Evolutionary conservation across 2,888 invertebrate species (phyloP), one percentile per base, ranked within the genome.

Genomic region (Pantelozetes paolii): DNA sequence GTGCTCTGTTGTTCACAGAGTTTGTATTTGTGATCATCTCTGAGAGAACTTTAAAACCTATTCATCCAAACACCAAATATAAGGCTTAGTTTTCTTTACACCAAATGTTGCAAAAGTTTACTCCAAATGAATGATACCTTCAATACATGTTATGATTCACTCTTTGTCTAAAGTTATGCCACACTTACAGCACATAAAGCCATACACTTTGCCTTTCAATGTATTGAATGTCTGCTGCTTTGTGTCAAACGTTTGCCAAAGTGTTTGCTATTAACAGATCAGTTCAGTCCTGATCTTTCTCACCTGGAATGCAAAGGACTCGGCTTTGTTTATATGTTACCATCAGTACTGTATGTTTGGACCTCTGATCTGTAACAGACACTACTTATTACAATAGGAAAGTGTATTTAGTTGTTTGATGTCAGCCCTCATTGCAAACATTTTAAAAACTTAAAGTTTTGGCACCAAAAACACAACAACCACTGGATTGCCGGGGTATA

Each of bases 91-190:
- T 54, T 54, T 54, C 54, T 54, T 54, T 54, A 26, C 20, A 54
- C 54, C 13, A 54, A 54, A 54, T 26, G 54, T 54, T 23, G 20
- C 20, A 26, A 54, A 26, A 54, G 23, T 26, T 26, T 54, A 54
- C 26, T 26, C 26, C 3, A 3, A 54, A 54, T 54, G 54, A 54
- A 54, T 54, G 54, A 54, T 54, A 54, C 54, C 26, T 26, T 54
- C 54, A 26, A 54, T 26, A 54, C 23, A 54, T 62, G 62, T 62
- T 32, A 32, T 32, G 62, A 32, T n/a, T 62, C 62, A 32, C 62
- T n/a, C n/a, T 28, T 62, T 62, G 32, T 54, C 20, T 54, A 54
- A 9, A 54, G 62, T 32, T 62, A 62, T 62, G 62, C 62, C 62
- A 54, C 54, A 54, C 54, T 54, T 54, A 54, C 13, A 54, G 23